Conservation (phyloP, 2,113 vertebrate species). For the Athene cunicularia region DNA sequence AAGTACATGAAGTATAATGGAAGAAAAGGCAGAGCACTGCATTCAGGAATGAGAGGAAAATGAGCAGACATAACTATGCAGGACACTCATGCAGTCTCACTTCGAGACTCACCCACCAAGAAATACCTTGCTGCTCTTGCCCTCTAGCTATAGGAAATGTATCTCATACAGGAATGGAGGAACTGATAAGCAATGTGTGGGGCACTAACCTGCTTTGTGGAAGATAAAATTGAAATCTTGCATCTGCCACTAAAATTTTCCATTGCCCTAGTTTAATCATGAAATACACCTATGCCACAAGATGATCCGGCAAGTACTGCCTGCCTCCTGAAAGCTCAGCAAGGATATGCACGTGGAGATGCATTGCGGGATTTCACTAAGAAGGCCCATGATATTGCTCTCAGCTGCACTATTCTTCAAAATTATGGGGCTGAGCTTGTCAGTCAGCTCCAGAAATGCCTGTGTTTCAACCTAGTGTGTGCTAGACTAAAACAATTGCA, state of each 20-base stretch:
- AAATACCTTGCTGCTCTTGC: neutral
- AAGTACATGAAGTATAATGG: neutral
- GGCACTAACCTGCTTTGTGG: neutral
- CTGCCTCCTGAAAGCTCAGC: neutral
- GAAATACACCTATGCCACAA: neutral
- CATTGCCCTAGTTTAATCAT: neutral
- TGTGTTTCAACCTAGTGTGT: neutral
- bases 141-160: neutral
- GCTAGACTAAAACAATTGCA: neutral
- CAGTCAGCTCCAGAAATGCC: neutral
- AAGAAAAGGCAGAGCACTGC: neutral
- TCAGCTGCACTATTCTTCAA: neutral
- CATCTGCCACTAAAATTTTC: neutral
- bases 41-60: neutral
- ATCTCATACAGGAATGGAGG: neutral
- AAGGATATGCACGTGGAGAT: neutral
- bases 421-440: fast-evolving
- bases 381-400: neutral
- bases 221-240: neutral
- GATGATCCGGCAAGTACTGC: neutral
- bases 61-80: neutral
- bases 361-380: neutral
- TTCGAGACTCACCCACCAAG: neutral
- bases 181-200: neutral
- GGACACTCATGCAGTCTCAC: neutral